Evolutionary conservation across 2,113 vertebrate species (phyloP).

Genomic region (Corynorhinus townsendii): DNA sequence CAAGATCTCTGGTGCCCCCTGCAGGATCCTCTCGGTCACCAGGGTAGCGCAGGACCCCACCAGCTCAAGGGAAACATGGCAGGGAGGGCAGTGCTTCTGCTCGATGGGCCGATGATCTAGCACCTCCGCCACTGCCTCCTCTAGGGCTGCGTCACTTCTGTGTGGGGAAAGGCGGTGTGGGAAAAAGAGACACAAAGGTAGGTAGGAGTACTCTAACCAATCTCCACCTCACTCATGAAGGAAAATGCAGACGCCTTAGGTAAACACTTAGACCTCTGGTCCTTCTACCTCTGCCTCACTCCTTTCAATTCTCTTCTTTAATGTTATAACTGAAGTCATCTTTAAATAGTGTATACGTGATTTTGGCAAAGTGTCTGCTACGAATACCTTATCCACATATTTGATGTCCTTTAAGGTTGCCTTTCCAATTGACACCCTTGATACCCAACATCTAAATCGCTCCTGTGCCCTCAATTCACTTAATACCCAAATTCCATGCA

Average conservation of each 20-base stretch:
- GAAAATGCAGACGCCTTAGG: not conserved
- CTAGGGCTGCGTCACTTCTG: slow-evolving; percentile 86
- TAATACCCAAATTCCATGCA: not conserved
- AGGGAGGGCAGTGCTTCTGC: slow-evolving; percentile 71
- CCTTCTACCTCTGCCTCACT: not conserved
- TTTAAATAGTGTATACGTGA: not conserved
- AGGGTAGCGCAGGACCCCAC: slow-evolving; percentile 94
- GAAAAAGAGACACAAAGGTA: not conserved
- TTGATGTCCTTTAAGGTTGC: slow-evolving; percentile 82
- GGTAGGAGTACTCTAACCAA: not conserved
- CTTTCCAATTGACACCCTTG: slow-evolving; percentile 75
- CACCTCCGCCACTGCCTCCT: slow-evolving; percentile 87
- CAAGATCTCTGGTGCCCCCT: slow-evolving; percentile 84
- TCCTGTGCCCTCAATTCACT: not conserved
- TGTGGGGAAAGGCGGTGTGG: fast-evolving
- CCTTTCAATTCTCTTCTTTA: not conserved
- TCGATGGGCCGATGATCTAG: slow-evolving; percentile 90
- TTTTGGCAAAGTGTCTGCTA: not conserved
- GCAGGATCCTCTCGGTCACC: slow-evolving; percentile 88
- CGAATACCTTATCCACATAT: slow-evolving; percentile 15
- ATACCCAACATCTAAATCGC: not conserved
- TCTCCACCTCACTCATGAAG: not conserved
- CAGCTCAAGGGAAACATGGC: slow-evolving; percentile 81
- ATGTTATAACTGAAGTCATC: not conserved
- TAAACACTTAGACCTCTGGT: not conserved